Evolutionary conservation across 2,797 vertebrate genomes (phyloP).

Genomic region (Distichodus sexfasciatus): DNA sequence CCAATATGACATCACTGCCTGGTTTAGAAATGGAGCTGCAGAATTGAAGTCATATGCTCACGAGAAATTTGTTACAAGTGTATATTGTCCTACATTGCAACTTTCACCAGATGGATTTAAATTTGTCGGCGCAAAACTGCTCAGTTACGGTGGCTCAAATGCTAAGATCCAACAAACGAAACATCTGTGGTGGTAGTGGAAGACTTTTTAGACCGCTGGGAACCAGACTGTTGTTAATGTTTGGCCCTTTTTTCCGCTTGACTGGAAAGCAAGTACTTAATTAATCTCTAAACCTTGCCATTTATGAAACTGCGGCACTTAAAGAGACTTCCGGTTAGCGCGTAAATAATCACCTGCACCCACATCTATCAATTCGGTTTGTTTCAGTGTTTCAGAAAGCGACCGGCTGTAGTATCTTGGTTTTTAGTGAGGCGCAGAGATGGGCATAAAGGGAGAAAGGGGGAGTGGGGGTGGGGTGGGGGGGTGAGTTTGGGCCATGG

Average conservation of each 20-base stretch:
- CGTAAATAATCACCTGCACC: slow-evolving; percentile 47
- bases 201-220: slow-evolving; percentile 69
- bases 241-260: slow-evolving; percentile 90
- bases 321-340: slow-evolving; percentile 86
- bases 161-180: too few species aligned
- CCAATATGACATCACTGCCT: neutral
- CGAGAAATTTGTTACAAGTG: too few species aligned
- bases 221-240: slow-evolving; percentile 89
- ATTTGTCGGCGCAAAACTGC: too few species aligned
- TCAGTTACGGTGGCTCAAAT: too few species aligned
- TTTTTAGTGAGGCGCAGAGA: neutral
- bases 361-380: slow-evolving; percentile 37
- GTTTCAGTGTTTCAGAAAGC: neutral
- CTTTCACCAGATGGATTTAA: too few species aligned
- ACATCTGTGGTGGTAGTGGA: too few species aligned
- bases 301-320: slow-evolving; percentile 91
- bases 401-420: slow-evolving; percentile 19
- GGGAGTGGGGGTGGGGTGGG: neutral
- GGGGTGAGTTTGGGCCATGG: slow-evolving; percentile 39
- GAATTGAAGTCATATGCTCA: too few species aligned
- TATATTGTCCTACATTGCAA: too few species aligned
- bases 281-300: slow-evolving; percentile 95
- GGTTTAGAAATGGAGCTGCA: too few species aligned
- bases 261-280: slow-evolving; percentile 91
- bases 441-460: slow-evolving; percentile 11